Conservation (phyloP, 2,797 vertebrate species). For the Pterois miles region DNA sequence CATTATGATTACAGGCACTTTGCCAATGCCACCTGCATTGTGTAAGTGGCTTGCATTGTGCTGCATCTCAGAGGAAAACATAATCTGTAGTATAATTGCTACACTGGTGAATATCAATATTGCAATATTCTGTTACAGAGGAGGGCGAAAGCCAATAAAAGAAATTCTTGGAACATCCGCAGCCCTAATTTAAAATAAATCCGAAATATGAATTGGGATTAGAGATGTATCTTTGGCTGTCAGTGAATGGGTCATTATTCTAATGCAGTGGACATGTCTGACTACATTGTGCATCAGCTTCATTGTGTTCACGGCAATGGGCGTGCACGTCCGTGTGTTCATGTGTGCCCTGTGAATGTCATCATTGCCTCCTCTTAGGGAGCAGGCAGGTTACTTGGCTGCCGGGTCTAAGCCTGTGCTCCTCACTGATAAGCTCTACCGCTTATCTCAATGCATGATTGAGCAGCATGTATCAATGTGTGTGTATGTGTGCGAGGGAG, state of each 20-base stretch:
- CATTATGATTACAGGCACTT: constrained; percentile 45
- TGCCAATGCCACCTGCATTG: constrained; percentile 47
- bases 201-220: constrained; percentile 43
- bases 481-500: not conserved
- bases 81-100: constrained; percentile 43
- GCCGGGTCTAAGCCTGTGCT: constrained; percentile 51
- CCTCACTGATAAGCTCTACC: constrained; percentile 65
- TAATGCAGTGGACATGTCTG: constrained; percentile 20
- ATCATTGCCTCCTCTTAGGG: constrained; percentile 44
- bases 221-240: constrained; percentile 14
- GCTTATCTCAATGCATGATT: constrained; percentile 65
- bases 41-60: constrained; percentile 34
- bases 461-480: constrained; percentile 29
- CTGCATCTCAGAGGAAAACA: constrained; percentile 25
- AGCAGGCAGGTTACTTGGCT: constrained; percentile 63
- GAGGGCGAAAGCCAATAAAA: constrained; percentile 16
- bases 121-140: constrained; percentile 19
- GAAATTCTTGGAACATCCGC: constrained; percentile 46
- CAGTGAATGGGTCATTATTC: constrained; percentile 51
- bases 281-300: constrained; percentile 24
- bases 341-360: constrained; percentile 42
- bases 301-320: constrained; percentile 54
- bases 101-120: constrained; percentile 33
- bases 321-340: constrained; percentile 23
- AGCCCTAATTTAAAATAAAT: constrained; percentile 44